Percentiles rank a stretch among this genome's conserved stretches.
Evolutionary conservation across 2,113 vertebrate species (phyloP).

Genomic region (Castor canadensis): DNA sequence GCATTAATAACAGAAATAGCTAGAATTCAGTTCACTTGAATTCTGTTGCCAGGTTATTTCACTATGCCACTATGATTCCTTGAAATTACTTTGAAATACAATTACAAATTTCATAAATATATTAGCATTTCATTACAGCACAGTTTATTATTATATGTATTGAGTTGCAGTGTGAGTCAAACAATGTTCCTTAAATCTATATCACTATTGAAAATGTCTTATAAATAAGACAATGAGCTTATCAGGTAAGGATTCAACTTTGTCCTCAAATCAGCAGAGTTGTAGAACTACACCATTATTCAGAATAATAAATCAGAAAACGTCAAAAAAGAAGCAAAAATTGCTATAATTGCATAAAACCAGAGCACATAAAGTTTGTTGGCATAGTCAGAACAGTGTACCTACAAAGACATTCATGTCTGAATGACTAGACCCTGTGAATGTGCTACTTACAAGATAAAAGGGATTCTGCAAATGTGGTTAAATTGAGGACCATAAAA

Average conservation of each 20-base stretch:
- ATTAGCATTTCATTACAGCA: slow-evolving; percentile 16
- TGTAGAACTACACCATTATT: not conserved
- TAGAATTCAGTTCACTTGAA: not conserved
- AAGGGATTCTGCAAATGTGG: not conserved
- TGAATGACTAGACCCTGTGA: not conserved
- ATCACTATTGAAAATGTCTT: not conserved
- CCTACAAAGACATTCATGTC: not conserved
- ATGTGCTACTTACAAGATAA: not conserved
- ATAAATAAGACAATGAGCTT: not conserved
- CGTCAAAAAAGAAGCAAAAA: not conserved
- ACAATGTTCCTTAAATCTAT: slow-evolving; percentile 9
- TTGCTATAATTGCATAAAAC: not conserved
- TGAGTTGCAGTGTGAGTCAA: not conserved
- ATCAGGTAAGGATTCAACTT: not conserved
- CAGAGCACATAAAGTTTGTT: not conserved
- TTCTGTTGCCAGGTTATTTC: not conserved
- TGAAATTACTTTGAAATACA: slow-evolving; percentile 58
- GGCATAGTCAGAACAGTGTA: not conserved
- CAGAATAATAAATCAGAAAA: not conserved
- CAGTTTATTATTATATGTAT: not conserved
- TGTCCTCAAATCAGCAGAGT: not conserved
- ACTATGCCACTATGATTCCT: not conserved
- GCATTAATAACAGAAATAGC: not conserved
- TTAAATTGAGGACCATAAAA: not conserved
- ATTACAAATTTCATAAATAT: slow-evolving; percentile 55